phyloP scores from a whole-genome alignment of 2,888 invertebrate species.

The Tineola bisselliella region DNA sequence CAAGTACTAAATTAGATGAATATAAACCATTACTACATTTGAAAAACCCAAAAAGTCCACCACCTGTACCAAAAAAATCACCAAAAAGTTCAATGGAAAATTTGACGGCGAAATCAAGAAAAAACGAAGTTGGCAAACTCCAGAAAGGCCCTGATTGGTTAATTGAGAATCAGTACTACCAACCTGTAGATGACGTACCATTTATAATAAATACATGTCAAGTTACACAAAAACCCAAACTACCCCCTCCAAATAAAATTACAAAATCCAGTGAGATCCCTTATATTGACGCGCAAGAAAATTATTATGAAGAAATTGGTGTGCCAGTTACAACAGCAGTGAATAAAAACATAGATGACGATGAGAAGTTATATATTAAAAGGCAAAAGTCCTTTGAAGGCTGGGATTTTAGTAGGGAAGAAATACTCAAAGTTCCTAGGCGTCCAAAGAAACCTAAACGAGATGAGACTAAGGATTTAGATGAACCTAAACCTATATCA shows the following conservation, averaged over 20 bases:
- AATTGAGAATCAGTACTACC: conserved; percentile 51
- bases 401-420: conserved; percentile 40
- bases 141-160: conserved; percentile 45
- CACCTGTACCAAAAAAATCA: conserved; percentile 13
- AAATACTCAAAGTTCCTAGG: conserved; percentile 49
- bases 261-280: background rate
- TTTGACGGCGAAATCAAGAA: conserved; percentile 14
- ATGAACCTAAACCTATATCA: conserved; percentile 23
- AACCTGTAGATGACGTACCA: conserved; percentile 47
- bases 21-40: background rate
- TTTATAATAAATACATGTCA: conserved; percentile 41
- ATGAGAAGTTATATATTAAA: conserved; percentile 41
- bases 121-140: conserved; percentile 33
- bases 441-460: conserved; percentile 43
- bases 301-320: conserved; percentile 59
- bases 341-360: conserved; percentile 48
- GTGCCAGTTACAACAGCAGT: conserved; percentile 22
- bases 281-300: conserved; percentile 28
- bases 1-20: conserved; percentile 3
- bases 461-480: conserved; percentile 22
- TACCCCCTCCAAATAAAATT: conserved; percentile 1
- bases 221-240: background rate
- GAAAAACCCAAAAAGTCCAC: conserved; percentile 2
- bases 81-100: conserved; percentile 11
- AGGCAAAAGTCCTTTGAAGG: conserved; percentile 26